phyloP scores from a whole-genome alignment of 2,113 vertebrate species.

The Platycercus adscitus region DNA sequence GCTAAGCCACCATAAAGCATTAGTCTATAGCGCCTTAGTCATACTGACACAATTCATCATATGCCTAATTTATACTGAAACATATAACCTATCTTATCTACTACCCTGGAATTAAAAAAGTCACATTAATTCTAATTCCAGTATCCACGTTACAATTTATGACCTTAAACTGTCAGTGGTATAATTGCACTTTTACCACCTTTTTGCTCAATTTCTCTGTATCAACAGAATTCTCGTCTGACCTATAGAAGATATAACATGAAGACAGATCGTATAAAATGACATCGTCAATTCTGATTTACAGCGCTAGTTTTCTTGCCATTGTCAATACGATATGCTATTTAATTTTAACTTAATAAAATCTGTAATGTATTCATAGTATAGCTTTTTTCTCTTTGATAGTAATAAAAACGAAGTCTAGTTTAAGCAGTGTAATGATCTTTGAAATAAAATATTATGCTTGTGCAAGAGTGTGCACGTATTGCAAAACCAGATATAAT shows the following conservation, averaged over 20 bases:
- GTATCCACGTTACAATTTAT: not conserved
- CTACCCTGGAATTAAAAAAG: not conserved
- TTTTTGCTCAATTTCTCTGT: not conserved
- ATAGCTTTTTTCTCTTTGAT: not conserved
- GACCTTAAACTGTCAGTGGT: not conserved
- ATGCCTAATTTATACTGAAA: not conserved
- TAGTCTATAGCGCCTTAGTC: not conserved
- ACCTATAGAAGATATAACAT: not conserved
- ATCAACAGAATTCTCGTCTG: not conserved
- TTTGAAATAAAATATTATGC: not conserved
- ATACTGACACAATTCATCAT: not conserved
- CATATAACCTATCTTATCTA: not conserved
- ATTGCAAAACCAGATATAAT: not conserved
- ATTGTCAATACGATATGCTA: not conserved
- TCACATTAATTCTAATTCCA: not conserved
- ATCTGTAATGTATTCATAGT: not conserved
- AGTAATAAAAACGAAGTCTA: not conserved
- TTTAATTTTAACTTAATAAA: not conserved
- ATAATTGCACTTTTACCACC: not conserved
- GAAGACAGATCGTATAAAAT: not conserved
- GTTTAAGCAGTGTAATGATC: not conserved
- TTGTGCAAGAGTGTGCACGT: rapidly evolving
- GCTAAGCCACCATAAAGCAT: not conserved
- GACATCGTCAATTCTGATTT: not conserved
- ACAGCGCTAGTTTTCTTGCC: not conserved